A percentile compares a stretch with the other conserved stretches of the same genome.
These are phyloP conservation scores for Priocnemis perturbator DNA, from an alignment of 2,888 invertebrate species.

Conservation along the genomic window DNA sequence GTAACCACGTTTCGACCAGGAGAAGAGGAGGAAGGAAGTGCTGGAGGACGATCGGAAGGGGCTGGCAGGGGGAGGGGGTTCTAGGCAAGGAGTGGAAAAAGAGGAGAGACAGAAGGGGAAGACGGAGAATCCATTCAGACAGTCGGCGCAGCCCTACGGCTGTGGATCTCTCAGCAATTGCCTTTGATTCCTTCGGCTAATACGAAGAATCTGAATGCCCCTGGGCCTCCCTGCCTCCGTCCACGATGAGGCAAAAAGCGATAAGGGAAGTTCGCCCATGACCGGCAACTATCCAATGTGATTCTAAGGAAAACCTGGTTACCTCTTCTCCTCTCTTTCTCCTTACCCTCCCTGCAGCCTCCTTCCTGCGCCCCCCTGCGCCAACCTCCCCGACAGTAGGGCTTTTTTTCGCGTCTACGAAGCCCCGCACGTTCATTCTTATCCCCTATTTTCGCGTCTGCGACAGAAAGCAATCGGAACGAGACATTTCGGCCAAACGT, in stretches of 20 bases:
- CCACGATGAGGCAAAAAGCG: slow-evolving; percentile 15
- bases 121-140: slow-evolving; percentile 41
- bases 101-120: slow-evolving; percentile 7
- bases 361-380: neutral
- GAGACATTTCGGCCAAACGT: too few species aligned
- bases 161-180: slow-evolving; percentile 52
- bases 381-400: neutral
- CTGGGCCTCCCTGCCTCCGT: slow-evolving; percentile 15
- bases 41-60: slow-evolving; percentile 21
- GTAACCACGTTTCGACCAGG: slow-evolving; percentile 47
- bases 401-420: slow-evolving; percentile 3
- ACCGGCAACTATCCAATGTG: slow-evolving; percentile 9
- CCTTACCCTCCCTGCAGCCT: neutral
- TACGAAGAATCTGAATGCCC: slow-evolving; percentile 52
- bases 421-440: too few species aligned
- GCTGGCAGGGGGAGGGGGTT: slow-evolving; percentile 9
- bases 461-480: too few species aligned
- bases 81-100: slow-evolving; percentile 1
- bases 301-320: slow-evolving; percentile 5
- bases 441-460: too few species aligned
- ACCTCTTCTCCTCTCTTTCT: neutral
- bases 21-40: slow-evolving; percentile 18
- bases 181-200: slow-evolving; percentile 54
- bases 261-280: slow-evolving; percentile 20
- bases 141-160: slow-evolving; percentile 31